Evolutionary conservation across 2,888 invertebrate genomes (phyloP).

Genomic region (Scaeva pyrastri): DNA sequence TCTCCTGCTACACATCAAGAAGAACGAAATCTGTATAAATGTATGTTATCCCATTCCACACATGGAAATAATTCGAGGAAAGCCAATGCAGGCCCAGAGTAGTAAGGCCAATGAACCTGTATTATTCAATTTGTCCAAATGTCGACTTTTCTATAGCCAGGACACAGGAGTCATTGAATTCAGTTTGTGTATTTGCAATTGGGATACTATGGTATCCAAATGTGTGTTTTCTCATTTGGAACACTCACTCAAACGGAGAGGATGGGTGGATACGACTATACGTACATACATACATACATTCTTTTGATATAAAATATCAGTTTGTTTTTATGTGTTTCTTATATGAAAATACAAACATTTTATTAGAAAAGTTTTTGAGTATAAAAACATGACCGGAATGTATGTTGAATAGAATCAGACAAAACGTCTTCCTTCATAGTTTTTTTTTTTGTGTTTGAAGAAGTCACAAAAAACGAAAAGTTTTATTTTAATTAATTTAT

Average conservation of each 20-base stretch:
- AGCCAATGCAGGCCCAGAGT: constrained; percentile 69
- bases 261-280: constrained; percentile 25
- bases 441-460: constrained; percentile 26
- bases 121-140: constrained; percentile 73
- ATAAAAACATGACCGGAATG: constrained; percentile 55
- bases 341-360: constrained; percentile 58
- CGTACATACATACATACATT: constrained; percentile 1
- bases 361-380: constrained; percentile 48
- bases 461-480: too few relatives aligned
- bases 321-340: constrained; percentile 55
- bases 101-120: constrained; percentile 71
- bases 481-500: too few relatives aligned
- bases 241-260: background rate
- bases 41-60: background rate
- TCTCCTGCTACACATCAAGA: too few relatives aligned
- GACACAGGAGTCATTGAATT: background rate
- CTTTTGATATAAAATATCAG: background rate
- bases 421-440: constrained; percentile 1
- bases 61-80: constrained; percentile 71
- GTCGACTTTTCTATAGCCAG: constrained; percentile 52
- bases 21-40: background rate
- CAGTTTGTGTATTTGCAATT: constrained; percentile 11
- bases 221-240: constrained; percentile 23
- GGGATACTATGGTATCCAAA: background rate
- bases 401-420: background rate